phyloP scores from a whole-genome alignment of 2,888 invertebrate genomes.

The Cantharis flavilabris region DNA sequence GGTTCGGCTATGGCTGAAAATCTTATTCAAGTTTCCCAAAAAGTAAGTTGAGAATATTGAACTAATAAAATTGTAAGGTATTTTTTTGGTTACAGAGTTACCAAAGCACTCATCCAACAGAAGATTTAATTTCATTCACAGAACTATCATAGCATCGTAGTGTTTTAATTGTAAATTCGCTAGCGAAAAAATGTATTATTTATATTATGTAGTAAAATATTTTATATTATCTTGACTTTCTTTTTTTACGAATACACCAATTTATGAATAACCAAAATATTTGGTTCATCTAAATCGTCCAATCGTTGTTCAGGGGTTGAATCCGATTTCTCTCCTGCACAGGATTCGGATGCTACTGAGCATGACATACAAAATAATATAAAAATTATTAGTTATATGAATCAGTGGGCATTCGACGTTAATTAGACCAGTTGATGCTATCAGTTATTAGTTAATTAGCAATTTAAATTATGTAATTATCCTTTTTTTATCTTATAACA shows the following conservation, averaged over 20 bases:
- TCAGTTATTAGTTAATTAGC: too few relatives aligned
- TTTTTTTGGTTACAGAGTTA: neutral
- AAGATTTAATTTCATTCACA: neutral
- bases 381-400: neutral
- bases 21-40: conserved; percentile 58
- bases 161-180: neutral
- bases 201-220: neutral
- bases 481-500: neutral
- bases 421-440: neutral
- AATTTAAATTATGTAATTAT: neutral
- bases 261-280: neutral
- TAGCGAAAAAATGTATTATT: neutral
- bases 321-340: too few relatives aligned
- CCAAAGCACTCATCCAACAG: neutral
- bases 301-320: too few relatives aligned
- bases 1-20: conserved; percentile 61
- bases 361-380: too few relatives aligned
- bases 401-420: neutral
- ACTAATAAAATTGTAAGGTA: conserved; percentile 37
- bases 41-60: conserved; percentile 35
- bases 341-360: too few relatives aligned
- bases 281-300: too few relatives aligned
- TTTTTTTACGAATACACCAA: neutral
- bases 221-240: neutral
- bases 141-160: neutral